Conservation (phyloP, 2,113 vertebrate genomes). For the Regulus satrapa region DNA sequence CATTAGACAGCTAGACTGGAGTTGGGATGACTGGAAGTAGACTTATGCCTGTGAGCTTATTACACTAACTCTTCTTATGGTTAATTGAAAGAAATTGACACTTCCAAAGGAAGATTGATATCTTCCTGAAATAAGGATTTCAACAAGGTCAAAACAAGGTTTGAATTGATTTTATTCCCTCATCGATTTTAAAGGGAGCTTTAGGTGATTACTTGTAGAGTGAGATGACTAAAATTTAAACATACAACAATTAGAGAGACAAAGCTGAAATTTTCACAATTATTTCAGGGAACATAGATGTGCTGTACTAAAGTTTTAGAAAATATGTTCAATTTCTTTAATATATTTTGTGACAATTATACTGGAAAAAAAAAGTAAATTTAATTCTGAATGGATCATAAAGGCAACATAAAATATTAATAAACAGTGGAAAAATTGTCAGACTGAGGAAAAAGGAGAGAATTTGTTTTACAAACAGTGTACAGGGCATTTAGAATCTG, state of each 20-base stretch:
- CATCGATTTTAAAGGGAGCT: background rate
- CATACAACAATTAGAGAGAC: background rate
- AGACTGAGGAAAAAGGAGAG: background rate
- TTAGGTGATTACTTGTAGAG: background rate
- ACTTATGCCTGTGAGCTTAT: background rate
- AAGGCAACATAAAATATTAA: background rate
- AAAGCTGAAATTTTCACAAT: background rate
- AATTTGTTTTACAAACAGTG: background rate
- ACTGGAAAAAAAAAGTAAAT: background rate
- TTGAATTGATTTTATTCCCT: background rate
- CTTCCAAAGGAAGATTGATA: background rate
- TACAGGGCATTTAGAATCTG: background rate
- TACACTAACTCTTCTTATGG: background rate
- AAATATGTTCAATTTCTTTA: background rate
- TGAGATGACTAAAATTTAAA: background rate
- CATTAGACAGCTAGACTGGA: background rate
- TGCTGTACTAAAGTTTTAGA: background rate
- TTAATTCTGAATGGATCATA: background rate
- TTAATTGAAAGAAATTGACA: slow-evolving; percentile 16
- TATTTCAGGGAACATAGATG: background rate
- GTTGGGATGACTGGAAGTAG: background rate
- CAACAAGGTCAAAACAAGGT: background rate
- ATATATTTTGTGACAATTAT: background rate
- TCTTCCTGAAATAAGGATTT: background rate
- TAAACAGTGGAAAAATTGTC: background rate